Evolutionary conservation across 2,797 vertebrate genomes (phyloP), one percentile per base, ranked within the genome.

Genomic region (Rhinatrema bivittatum): DNA sequence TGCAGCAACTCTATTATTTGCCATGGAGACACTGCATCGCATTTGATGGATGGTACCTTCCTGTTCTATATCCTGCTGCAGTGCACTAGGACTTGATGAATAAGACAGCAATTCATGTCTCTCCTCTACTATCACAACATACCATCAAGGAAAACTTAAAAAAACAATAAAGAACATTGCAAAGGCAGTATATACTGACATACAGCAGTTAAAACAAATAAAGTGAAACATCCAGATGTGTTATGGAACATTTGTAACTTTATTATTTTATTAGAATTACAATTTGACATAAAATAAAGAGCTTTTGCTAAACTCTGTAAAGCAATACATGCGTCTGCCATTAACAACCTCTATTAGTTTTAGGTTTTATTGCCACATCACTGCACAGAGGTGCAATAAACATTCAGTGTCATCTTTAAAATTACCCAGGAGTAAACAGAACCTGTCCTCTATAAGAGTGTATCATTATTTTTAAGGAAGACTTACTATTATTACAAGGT

Each of bases 361-460:
- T 75, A 67, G 64, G 49, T 81, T 87, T 92, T 94, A 93, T 93
- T 93, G 88, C 84, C 87, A 84, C 86, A 85, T 87, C 81, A 80
- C 76, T 80, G 76, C 87, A 87, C 87, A 81, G 64, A 87, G 68
- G 84, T 88, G 85, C 87, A 87, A 85, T 83, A 81, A 82, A 87
- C 85, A 86, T 84, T 80, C 78, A 88, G 76, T 83, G 79, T 85
- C 76, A 81, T 87, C 68, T 86, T 84, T 56, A 36, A 73, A 80
- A 74, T 78, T 71, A 78, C 79, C 77, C 74, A 74, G 69, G 57
- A 82, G 59, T 83, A 86, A 81, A 85, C 79, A 85, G 65, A 76
- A 86, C 76, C 73, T 76, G 64, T 73, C 72, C 76, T 83, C 74
- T 78, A 74, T 78, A 81, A 81, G 80, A 82, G 80, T 82, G 67